These are phyloP conservation scores for Timema podura DNA, from an alignment of 2,888 invertebrate species.

Conservation along the genomic window DNA sequence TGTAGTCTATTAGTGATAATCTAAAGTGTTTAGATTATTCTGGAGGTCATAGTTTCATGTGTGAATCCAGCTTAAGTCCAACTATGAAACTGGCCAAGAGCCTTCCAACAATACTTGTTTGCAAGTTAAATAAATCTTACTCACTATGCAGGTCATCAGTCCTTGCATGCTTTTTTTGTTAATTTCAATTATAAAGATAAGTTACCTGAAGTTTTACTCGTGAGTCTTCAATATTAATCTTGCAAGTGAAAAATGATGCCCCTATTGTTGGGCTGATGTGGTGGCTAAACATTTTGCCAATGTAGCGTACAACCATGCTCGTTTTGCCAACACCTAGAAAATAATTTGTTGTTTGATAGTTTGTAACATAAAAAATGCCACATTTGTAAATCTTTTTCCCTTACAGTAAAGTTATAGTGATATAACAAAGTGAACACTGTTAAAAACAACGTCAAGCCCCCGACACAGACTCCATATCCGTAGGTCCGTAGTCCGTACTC, in stretches of 20 bases:
- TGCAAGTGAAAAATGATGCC: conserved; percentile 85
- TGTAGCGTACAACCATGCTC: conserved; percentile 75
- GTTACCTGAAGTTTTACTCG: conserved; percentile 73
- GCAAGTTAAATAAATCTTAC: no score
- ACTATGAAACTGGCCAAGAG: no score
- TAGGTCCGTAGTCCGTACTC: no score
- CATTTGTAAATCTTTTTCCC: not conserved
- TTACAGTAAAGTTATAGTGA: not conserved
- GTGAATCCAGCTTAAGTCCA: no score
- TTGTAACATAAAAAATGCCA: not conserved
- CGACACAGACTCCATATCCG: no score
- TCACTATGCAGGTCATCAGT: not conserved
- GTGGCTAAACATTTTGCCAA: conserved; percentile 70
- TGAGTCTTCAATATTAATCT: conserved; percentile 65
- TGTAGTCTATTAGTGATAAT: no score
- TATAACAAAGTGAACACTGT: no score
- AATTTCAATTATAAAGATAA: conserved; percentile 15
- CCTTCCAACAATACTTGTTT: no score
- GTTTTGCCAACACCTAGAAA: conserved; percentile 86
- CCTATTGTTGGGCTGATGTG: conserved; percentile 82
- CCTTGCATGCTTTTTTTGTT: not conserved
- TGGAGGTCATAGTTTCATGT: no score
- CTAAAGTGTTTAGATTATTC: no score
- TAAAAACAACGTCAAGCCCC: no score
- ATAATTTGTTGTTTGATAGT: not conserved